Base-by-base conservation (phyloP, 1,140 invertebrate species). In the Aphelinus certus region DNA sequence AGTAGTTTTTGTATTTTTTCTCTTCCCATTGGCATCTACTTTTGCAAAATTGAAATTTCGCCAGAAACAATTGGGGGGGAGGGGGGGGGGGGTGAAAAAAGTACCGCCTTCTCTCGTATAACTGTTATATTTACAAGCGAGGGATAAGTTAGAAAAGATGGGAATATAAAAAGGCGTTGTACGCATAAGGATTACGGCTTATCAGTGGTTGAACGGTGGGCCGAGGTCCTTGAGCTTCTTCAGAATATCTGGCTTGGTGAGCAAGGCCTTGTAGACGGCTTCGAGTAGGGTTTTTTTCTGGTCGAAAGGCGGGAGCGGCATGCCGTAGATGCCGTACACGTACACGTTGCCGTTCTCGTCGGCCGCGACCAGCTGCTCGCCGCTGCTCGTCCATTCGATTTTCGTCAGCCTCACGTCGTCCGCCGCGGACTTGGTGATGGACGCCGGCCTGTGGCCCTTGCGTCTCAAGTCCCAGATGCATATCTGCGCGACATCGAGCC, bases 381-480 rank as follows among this genome's bases (percentile, higher is more conserved):
- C 93, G 55, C 90, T 91, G 2, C 83, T 75, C 0, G 91, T 91
- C 81, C 94, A 94, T 57, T 90, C 88, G 3, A 91, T 2, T 10
- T 26, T 2, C 26, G 7, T n/a, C 1, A 76, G 42, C 0, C 58
- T 10, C 1, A 48, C n/a, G 0, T 9, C 9, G 2, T 47, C 4
- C 0, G 43, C 2, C 84, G 87, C 48, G 89, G 89, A 1, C 77
- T 7, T 79, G 57, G 90, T 91, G 68, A 91, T 86, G 0, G 91
- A 91, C 48, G 90, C 90, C 0, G 93, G 92, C 9, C 89, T 88
- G 46, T 93, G 89, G 1, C 88, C 91, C 78, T 92, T 93, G 9
- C 91, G 87, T 48, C 90, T 88, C 1, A 95, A 85, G 81, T 94
- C 92, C 94, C 94, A 95, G 51, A 95, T 88, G 43, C 91, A 91